Evolutionary conservation across 2,797 vertebrate genomes (phyloP), one percentile per base, ranked within the genome.

Genomic region (Lycodopsis pacificus): DNA sequence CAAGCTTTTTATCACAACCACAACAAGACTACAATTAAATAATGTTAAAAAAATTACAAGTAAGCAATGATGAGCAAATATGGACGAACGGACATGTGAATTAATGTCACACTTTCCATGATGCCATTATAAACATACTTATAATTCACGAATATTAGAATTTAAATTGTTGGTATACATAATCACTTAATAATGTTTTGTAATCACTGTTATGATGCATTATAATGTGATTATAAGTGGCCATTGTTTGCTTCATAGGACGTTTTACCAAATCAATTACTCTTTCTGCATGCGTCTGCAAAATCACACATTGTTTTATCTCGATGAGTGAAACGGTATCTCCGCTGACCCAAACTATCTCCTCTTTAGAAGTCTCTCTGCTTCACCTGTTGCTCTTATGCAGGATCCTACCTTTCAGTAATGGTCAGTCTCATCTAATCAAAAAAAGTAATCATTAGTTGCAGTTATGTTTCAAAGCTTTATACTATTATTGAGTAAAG

Each of bases 331-430:
- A 42, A 63, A 63, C 22, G 25, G n/a, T 11, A 1, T 48, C 49
- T 30, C 54, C n/a, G n/a, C 12, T 46, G 38, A 20, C 0, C 59
- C 17, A 32, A 20, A 11, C 6, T 20, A 4, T 69, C 10, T 65
- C 46, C 30, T 51, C 54, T 62, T 38, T 4, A 3, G 2, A 7
- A 5, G 14, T 27, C 12, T 57, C 22, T 66, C 38, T 62, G 49
- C 46, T 34, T 67, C 2, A 72, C 62, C 19, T 63, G 32, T 71
- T 62, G n/a, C 61, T 20, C 65, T 73, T 4, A 44, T 49, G 40
- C 42, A 42, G 12, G 1, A 51, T 56, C 14, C 61, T 19, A 49
- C 40, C 36, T 62, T 22, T 46, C 53, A 44, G 7, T n/a, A 4
- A 13, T 36, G 15, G 14, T 5, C 34, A 17, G 2, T 44, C 5